Evolutionary conservation across 2,113 vertebrate genomes (phyloP).

Genomic region (Odocoileus hemionus): DNA sequence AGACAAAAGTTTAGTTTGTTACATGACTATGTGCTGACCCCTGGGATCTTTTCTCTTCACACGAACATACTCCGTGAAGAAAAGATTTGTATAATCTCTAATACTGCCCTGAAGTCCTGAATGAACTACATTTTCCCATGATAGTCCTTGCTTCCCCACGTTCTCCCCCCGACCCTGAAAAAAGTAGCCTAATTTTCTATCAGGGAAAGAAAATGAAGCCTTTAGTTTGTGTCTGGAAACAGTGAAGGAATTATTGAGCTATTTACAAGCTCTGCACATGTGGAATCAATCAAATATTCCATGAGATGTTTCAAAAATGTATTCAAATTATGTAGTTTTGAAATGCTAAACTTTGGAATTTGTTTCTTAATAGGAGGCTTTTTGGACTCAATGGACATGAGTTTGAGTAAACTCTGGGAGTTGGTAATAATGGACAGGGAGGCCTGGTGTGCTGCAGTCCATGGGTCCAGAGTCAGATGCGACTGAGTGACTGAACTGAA

Average conservation of each 20-base stretch:
- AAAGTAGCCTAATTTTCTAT: conserved; percentile 35
- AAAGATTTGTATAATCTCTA: neutral
- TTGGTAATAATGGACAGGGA: neutral
- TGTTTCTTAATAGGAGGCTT: conserved; percentile 34
- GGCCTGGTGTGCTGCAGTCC: neutral
- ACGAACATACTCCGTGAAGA: neutral
- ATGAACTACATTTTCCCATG: neutral
- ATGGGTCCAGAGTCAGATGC: accelerated
- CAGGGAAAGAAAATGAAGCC: conserved; percentile 27
- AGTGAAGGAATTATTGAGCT: conserved; percentile 30
- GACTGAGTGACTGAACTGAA: neutral
- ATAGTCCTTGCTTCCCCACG: neutral
- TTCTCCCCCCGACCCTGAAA: neutral
- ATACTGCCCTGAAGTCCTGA: neutral
- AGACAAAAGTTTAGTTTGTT: neutral
- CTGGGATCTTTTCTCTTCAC: neutral
- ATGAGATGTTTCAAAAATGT: conserved; percentile 59
- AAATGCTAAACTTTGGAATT: conserved; percentile 57
- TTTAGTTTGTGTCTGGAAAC: conserved; percentile 44
- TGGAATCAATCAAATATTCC: conserved; percentile 68
- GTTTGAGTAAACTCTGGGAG: neutral
- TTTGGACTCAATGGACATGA: neutral
- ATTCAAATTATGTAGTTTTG: conserved; percentile 61
- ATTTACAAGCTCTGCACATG: conserved; percentile 40
- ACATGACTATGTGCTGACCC: neutral